A percentile compares a stretch with the other conserved stretches of the same genome.
Conservation (phyloP, 2,888 invertebrate genomes). For the Coecobrya sp. region DNA sequence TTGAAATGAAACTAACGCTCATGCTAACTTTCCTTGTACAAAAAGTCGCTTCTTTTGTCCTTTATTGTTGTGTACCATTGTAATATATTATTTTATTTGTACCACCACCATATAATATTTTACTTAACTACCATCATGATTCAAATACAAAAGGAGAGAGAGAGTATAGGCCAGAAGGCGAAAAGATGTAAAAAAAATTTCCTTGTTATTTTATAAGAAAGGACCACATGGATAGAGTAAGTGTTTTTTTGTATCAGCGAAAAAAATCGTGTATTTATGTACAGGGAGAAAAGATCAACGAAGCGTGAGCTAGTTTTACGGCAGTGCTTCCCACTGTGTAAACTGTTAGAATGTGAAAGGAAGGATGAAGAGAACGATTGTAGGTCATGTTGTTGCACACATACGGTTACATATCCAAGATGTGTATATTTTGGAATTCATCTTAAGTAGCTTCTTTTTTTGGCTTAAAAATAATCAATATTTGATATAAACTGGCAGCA, state of each 20-base stretch:
- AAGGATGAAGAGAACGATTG: slow-evolving; percentile 50
- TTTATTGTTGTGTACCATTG: not conserved
- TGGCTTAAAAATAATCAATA: slow-evolving; percentile 36
- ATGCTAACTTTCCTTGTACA: slow-evolving; percentile 1
- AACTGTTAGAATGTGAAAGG: slow-evolving; percentile 34
- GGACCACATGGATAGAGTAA: not conserved
- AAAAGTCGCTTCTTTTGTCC: not conserved
- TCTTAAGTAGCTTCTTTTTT: slow-evolving; percentile 20
- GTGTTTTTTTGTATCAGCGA: slow-evolving; percentile 29
- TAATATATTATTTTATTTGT: slow-evolving; percentile 57
- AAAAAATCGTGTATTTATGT: slow-evolving; percentile 15
- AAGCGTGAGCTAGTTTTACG: slow-evolving; percentile 62
- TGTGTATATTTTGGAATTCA: slow-evolving; percentile 44
- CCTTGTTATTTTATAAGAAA: slow-evolving; percentile 1
- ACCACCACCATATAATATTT: slow-evolving; percentile 6
- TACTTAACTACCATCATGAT: slow-evolving; percentile 7
- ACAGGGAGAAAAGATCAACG: slow-evolving; percentile 64
- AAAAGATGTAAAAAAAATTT: not conserved
- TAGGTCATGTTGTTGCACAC: slow-evolving; percentile 40
- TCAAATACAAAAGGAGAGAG: slow-evolving; percentile 16
- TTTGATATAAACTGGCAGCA: slow-evolving; percentile 13
- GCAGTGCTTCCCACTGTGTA: slow-evolving; percentile 63
- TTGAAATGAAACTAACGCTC: not conserved
- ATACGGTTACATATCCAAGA: not conserved
- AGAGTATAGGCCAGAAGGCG: not conserved